Conservation (phyloP, 2,113 vertebrate genomes). For the Tautogolabrus adspersus region DNA sequence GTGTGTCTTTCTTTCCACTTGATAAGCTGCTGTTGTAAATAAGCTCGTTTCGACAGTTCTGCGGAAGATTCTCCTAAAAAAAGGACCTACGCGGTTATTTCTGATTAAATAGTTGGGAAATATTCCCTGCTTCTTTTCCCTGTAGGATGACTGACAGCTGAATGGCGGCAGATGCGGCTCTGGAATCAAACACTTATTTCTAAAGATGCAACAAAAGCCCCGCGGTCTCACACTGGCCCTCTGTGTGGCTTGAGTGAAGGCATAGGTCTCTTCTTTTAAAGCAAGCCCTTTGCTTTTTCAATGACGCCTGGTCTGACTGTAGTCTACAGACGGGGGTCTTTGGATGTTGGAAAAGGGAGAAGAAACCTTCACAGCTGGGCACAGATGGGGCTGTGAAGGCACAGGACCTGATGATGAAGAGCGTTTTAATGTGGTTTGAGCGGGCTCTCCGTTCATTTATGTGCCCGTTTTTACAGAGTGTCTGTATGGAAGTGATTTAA, state of each 20-base stretch:
- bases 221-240: constrained; percentile 41
- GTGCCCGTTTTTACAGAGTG: constrained; percentile 62
- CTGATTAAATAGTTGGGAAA: constrained; percentile 9
- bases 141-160: constrained; percentile 22
- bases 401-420: constrained; percentile 66
- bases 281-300: constrained; percentile 20
- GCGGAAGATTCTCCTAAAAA: background rate
- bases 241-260: constrained; percentile 52
- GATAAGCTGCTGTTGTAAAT: constrained; percentile 21
- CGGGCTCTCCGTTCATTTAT: constrained; percentile 54
- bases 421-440: constrained; percentile 69
- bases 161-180: constrained; percentile 54
- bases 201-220: constrained; percentile 34
- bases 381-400: constrained; percentile 48
- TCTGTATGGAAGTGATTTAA: constrained; percentile 79
- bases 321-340: constrained; percentile 56
- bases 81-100: background rate
- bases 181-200: constrained; percentile 41
- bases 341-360: constrained; percentile 47
- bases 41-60: constrained; percentile 4
- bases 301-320: constrained; percentile 20
- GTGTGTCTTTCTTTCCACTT: background rate
- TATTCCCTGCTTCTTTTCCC: background rate
- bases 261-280: constrained; percentile 24
- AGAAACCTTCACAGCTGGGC: constrained; percentile 54